A percentile compares a stretch with the other conserved stretches of the same genome.
These are phyloP conservation scores for Bubo bubo DNA, from an alignment of 2,113 vertebrate species.

Conservation along the genomic window DNA sequence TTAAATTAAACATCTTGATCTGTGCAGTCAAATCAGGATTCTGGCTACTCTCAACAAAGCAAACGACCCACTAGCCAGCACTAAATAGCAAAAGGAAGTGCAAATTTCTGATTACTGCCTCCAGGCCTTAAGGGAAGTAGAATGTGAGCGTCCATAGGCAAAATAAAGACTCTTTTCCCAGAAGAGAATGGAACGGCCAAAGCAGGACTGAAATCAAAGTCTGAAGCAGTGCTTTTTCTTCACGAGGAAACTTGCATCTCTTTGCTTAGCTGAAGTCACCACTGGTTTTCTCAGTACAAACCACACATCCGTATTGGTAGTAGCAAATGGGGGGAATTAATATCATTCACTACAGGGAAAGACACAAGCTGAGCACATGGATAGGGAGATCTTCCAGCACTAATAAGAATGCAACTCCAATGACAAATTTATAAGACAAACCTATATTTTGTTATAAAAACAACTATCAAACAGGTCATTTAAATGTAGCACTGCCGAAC, in stretches of 20 bases:
- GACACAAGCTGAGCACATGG: background rate
- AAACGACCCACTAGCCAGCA: background rate
- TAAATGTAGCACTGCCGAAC: background rate
- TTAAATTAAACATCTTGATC: background rate
- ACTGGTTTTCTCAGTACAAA: background rate
- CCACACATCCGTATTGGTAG: fast-evolving
- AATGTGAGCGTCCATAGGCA: background rate
- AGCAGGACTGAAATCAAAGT: background rate
- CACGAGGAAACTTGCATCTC: background rate
- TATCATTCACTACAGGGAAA: background rate
- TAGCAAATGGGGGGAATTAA: background rate
- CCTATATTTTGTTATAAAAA: background rate
- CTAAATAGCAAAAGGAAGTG: background rate
- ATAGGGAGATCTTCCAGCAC: background rate
- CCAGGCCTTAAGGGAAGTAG: background rate
- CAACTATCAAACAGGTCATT: background rate
- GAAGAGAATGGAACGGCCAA: background rate
- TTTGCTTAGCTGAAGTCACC: background rate
- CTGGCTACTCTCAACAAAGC: background rate
- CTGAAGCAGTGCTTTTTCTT: background rate
- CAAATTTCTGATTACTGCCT: background rate
- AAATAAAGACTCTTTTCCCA: background rate
- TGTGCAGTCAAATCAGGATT: background rate
- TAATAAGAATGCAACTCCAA: background rate
- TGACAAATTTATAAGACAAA: background rate